Base-by-base conservation (phyloP, 2,888 invertebrate genomes). In the Microdon myrmicae region DNA sequence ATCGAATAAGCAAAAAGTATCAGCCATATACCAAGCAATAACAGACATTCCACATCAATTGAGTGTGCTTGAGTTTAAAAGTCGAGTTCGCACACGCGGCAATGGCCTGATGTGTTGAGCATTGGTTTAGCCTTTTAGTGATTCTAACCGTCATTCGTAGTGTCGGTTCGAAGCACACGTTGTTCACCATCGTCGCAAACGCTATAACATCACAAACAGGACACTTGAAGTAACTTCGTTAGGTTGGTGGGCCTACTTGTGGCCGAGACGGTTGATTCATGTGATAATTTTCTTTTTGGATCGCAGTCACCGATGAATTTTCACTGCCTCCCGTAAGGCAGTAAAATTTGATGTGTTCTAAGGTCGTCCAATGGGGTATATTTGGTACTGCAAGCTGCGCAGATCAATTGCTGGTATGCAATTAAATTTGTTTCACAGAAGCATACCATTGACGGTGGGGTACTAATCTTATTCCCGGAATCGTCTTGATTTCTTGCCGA, bases 311-410 rank as follows among this genome's bases (percentile, higher is more conserved):
- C 0, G 70, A 69, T n/a, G 68, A 56, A 5, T 68, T 55, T 78
- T 82, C 58, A 38, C 88, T 88, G 61, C 88, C 87, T 38, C 93
- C 84, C 77, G 95, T 94, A 8, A 92, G 88, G 76, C 96, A 97
- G 75, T 97, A 97, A 76, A 90, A 96, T 29, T 91, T 96, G 96
- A 76, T 97, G 96, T 3, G 96, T 95, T 26, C 91, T 89, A 70
- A 97, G 83, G 77, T 96, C 97, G 77, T 96, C 95, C 72, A 93
- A 83, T 4, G 95, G 94, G 39, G 92, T 93, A 80, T 96, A 97
- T 80, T 94, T 94, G 68, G 96, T 96, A 39, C 96, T 95, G 77
- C 97, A 97, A 5, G 95, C 92, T 51, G 90, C 85, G 79, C 97
- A 97, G 68, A 93, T 93, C 67, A 92, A 82, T 74, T 92, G 93